phyloP scores from a whole-genome alignment of 2,797 vertebrate genomes.

The Propithecus deckenii region DNA sequence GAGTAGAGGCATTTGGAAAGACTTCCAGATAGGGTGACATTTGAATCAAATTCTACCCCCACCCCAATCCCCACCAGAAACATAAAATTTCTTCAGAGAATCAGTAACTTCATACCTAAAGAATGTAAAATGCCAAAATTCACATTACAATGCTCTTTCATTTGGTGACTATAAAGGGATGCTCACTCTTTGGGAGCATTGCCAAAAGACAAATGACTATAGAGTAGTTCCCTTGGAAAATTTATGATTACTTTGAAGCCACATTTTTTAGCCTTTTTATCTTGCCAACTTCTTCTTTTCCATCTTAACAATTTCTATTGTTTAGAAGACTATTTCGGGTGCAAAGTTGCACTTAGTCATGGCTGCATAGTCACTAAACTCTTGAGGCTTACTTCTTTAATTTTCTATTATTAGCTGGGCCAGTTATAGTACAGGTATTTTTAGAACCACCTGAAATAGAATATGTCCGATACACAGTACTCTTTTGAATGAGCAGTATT shows the following conservation, averaged over 20 bases:
- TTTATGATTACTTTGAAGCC: not conserved
- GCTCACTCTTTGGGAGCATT: not conserved
- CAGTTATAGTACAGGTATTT: not conserved
- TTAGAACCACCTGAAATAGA: conserved; percentile 64
- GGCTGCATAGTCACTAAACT: not conserved
- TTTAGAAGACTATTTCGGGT: conserved; percentile 35
- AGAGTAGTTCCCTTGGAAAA: not conserved
- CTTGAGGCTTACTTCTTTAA: conserved; percentile 6
- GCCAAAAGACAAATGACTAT: not conserved
- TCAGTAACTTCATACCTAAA: not conserved
- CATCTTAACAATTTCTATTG: not conserved
- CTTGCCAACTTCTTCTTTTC: not conserved
- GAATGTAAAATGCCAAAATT: not conserved
- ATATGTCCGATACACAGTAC: not conserved
- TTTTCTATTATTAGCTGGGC: conserved; percentile 61
- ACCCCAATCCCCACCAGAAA: fast-evolving
- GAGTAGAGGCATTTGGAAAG: not conserved
- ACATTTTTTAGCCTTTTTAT: not conserved
- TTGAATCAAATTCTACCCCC: not conserved
- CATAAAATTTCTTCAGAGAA: not conserved
- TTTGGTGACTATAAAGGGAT: not conserved
- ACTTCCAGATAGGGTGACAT: not conserved
- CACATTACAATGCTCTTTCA: not conserved
- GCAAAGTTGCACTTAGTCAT: not conserved
- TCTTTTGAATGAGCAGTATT: not conserved